Evolutionary conservation across 2,797 vertebrate genomes (phyloP).

Genomic region (Molossus molossus): DNA sequence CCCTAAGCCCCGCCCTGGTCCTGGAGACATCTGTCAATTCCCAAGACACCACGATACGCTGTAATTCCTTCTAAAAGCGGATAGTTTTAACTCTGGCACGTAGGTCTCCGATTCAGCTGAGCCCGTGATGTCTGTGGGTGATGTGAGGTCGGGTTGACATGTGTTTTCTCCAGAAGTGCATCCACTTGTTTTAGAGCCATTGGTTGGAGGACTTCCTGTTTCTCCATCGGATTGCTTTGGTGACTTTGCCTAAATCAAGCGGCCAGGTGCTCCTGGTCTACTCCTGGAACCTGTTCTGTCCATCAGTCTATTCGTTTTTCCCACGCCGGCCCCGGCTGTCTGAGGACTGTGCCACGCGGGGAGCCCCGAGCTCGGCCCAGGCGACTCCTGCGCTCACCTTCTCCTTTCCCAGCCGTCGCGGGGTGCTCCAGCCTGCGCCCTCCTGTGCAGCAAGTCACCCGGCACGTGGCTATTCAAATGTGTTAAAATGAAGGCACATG

Average conservation of each 20-base stretch:
- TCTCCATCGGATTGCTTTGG: not conserved
- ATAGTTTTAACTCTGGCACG: not conserved
- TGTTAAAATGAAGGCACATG: slow-evolving; percentile 26
- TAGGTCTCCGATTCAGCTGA: not conserved
- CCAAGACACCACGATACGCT: not conserved
- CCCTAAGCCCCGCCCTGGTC: accelerated
- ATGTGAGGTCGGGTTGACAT: too few relatives aligned
- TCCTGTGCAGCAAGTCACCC: not conserved
- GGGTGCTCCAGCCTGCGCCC: accelerated
- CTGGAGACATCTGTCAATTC: not conserved
- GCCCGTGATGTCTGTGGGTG: not conserved
- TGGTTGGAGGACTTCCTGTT: not conserved
- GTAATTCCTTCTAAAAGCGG: not conserved
- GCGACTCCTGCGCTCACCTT: accelerated
- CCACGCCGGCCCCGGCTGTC: accelerated
- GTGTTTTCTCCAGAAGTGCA: accelerated
- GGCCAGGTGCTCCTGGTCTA: accelerated
- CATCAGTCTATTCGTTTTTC: accelerated
- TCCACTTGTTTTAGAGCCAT: not conserved
- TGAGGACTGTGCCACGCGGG: too few relatives aligned
- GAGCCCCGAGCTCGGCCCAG: accelerated
- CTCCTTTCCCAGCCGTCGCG: not conserved
- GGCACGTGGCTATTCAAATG: not conserved
- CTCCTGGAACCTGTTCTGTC: not conserved
- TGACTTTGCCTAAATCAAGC: not conserved